These are phyloP conservation scores for Ptyas mucosa DNA, from an alignment of 2,113 vertebrate species.

Conservation along the genomic window DNA sequence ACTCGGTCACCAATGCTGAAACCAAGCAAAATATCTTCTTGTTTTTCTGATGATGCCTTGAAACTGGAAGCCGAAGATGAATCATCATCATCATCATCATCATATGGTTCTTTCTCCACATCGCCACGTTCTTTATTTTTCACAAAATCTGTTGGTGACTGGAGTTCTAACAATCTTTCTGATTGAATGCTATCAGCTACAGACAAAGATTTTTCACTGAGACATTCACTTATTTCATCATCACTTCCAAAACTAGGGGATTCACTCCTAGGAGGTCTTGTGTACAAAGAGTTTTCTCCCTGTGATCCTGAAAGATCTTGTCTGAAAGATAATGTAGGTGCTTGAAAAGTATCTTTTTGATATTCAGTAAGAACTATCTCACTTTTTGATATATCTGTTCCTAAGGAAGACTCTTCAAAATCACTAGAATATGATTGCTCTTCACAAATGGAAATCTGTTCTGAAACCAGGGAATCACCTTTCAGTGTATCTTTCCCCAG, in stretches of 20 bases:
- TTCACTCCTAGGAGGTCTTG: slow-evolving; percentile 52
- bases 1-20: slow-evolving; percentile 86
- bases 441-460: slow-evolving; percentile 46
- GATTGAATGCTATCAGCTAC: slow-evolving; percentile 65
- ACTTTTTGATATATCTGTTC: slow-evolving; percentile 58
- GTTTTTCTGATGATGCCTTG: slow-evolving; percentile 39
- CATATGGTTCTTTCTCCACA: slow-evolving; percentile 48
- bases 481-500: slow-evolving; percentile 50
- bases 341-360: slow-evolving; percentile 77
- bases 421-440: slow-evolving; percentile 64
- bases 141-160: slow-evolving; percentile 63
- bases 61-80: slow-evolving; percentile 48
- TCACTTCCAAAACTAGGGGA: slow-evolving; percentile 69
- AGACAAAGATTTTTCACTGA: slow-evolving; percentile 70
- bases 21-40: slow-evolving; percentile 66
- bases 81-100: not conserved
- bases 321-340: slow-evolving; percentile 56
- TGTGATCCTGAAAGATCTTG: slow-evolving; percentile 44
- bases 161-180: slow-evolving; percentile 72
- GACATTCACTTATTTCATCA: slow-evolving; percentile 80
- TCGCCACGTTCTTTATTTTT: slow-evolving; percentile 65
- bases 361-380: slow-evolving; percentile 45
- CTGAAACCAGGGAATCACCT: slow-evolving; percentile 43
- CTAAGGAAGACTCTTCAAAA: slow-evolving; percentile 65
- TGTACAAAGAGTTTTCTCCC: slow-evolving; percentile 53